These are phyloP conservation scores for Helicoverpa zea DNA, from an alignment of 1,140 invertebrate genomes.

Conservation along the genomic window DNA sequence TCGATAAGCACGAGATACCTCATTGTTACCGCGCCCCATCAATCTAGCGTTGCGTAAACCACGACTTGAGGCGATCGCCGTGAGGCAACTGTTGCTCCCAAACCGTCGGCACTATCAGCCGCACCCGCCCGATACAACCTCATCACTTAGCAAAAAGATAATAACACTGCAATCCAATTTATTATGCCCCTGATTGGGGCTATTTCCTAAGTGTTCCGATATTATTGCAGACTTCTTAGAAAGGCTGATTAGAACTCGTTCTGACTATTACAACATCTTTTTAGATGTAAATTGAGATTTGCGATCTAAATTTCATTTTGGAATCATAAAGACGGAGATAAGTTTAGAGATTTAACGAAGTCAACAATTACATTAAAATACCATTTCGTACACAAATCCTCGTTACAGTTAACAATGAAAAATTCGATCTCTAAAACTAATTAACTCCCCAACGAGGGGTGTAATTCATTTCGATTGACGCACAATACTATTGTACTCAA, in stretches of 20 bases:
- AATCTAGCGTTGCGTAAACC: slow-evolving; percentile 42
- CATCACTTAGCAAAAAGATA: slow-evolving; percentile 46
- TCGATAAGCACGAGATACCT: slow-evolving; percentile 29
- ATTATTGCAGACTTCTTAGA: slow-evolving; percentile 11
- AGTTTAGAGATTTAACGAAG: not conserved
- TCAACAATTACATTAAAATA: not conserved
- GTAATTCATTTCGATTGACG: slow-evolving; percentile 64
- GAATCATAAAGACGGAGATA: not conserved
- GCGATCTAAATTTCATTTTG: not conserved
- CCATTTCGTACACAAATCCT: slow-evolving; percentile 25
- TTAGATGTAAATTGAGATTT: not conserved
- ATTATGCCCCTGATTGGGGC: slow-evolving; percentile 31
- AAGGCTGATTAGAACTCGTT: slow-evolving; percentile 13
- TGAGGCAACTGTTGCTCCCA: slow-evolving; percentile 33
- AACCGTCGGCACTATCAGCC: slow-evolving; percentile 23
- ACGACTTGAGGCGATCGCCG: slow-evolving; percentile 13
- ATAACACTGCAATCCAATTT: slow-evolving; percentile 40
- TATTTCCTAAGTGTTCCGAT: slow-evolving; percentile 25
- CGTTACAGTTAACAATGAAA: slow-evolving; percentile 29
- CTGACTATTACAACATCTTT: not conserved
- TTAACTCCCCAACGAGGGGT: slow-evolving; percentile 63
- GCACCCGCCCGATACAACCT: slow-evolving; percentile 29
- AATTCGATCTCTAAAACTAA: slow-evolving; percentile 61
- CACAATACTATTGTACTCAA: slow-evolving; percentile 66
- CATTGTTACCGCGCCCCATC: slow-evolving; percentile 42